Conservation (phyloP, 2,888 invertebrate species). For the Phoenoteleia sp. region DNA sequence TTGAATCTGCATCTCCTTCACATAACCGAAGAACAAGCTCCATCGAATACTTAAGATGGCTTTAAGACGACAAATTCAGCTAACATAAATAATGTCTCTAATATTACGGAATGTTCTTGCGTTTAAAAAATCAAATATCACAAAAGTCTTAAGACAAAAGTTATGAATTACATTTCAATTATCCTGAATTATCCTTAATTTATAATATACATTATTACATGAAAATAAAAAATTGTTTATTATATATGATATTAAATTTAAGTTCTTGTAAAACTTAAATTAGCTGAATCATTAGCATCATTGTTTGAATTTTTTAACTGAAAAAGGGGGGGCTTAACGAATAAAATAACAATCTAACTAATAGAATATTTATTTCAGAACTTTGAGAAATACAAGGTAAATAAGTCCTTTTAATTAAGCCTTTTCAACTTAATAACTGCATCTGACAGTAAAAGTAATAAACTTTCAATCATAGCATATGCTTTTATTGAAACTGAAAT, state of each 20-base stretch:
- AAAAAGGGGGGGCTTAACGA: conserved; percentile 11
- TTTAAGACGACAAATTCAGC: conserved; percentile 4
- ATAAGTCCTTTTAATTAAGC: conserved; percentile 30
- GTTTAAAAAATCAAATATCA: neutral
- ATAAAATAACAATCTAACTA: conserved; percentile 38
- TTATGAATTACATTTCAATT: no score
- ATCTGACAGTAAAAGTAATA: conserved; percentile 33
- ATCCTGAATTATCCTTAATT: no score
- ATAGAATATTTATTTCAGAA: conserved; percentile 44
- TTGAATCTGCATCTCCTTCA: conserved; percentile 3
- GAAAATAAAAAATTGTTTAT: no score
- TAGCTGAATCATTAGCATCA: neutral
- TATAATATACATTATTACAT: no score
- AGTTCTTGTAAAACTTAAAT: neutral
- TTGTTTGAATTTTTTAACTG: neutral
- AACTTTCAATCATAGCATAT: conserved; percentile 33
- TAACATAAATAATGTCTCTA: neutral
- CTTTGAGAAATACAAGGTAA: conserved; percentile 24
- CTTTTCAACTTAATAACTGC: conserved; percentile 24
- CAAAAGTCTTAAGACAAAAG: neutral
- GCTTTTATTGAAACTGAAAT: no score
- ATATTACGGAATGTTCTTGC: neutral
- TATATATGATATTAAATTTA: no score
- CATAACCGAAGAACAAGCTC: neutral
- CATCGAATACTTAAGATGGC: neutral